Percentiles rank a stretch among this genome's conserved stretches.
Conservation (phyloP, 1,140 invertebrate genomes). For the Hyles vespertilio region DNA sequence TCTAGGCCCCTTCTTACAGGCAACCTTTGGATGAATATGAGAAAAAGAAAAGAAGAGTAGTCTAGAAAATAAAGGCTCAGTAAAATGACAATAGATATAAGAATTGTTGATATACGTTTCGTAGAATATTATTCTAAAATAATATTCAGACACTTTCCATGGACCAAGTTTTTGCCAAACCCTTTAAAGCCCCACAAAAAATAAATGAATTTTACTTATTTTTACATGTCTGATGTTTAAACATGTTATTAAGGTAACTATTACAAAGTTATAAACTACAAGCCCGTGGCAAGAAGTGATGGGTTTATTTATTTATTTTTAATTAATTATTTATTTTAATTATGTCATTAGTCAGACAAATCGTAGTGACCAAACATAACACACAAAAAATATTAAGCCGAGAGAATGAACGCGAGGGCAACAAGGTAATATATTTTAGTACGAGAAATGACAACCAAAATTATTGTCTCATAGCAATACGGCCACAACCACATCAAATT, state of each 20-base stretch:
- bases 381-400: constrained; percentile 10
- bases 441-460: too few relatives aligned
- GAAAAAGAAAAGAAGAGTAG: too few relatives aligned
- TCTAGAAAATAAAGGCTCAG: too few relatives aligned
- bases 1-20: too few relatives aligned
- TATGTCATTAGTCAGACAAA: too few relatives aligned
- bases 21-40: too few relatives aligned
- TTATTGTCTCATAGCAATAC: too few relatives aligned
- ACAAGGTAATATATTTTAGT: too few relatives aligned
- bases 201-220: constrained; percentile 4
- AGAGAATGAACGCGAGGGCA: constrained; percentile 4
- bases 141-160: constrained; percentile 4
- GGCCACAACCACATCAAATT: too few relatives aligned
- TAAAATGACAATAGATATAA: too few relatives aligned
- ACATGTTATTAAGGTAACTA: constrained; percentile 15
- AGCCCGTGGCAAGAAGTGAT: constrained; percentile 2
- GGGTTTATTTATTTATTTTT: too few relatives aligned
- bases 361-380: neutral
- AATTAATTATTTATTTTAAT: too few relatives aligned
- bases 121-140: constrained; percentile 3
- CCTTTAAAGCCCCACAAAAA: neutral
- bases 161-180: neutral
- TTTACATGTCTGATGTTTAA: constrained; percentile 9
- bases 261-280: constrained; percentile 5
- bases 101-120: neutral